Percentiles rank a stretch among this genome's conserved stretches.
phyloP scores from a whole-genome alignment of 1,140 invertebrate species.

The Drosophila sproati region DNA sequence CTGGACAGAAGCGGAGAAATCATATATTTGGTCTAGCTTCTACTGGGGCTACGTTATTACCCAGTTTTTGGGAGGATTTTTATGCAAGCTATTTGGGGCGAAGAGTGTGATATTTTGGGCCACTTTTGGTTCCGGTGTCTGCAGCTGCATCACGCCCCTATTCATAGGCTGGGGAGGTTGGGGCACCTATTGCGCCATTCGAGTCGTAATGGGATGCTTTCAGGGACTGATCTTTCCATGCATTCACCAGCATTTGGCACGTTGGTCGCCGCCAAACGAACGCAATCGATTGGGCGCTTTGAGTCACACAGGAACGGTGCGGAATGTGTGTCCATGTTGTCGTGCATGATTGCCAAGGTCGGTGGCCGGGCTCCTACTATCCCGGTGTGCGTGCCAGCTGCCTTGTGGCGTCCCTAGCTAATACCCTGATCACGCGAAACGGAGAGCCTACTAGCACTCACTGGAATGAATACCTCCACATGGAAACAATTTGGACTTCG shows the following conservation, averaged over 20 bases:
- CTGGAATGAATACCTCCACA: no score
- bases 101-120: constrained; percentile 87
- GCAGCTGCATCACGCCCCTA: constrained; percentile 84
- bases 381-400: constrained; percentile 85
- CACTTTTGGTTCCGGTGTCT: constrained; percentile 84
- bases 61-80: constrained; percentile 88
- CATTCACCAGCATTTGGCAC: constrained; percentile 87
- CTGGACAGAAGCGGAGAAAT: constrained; percentile 85
- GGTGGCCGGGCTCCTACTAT: constrained; percentile 93
- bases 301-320: constrained; percentile 88
- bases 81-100: constrained; percentile 88
- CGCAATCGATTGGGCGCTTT: constrained; percentile 87
- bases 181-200: constrained; percentile 86
- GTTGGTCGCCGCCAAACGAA: constrained; percentile 86
- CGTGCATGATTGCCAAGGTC: constrained; percentile 87
- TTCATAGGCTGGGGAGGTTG: constrained; percentile 85
- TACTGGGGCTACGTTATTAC: constrained; percentile 87
- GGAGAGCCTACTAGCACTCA: constrained; percentile 87
- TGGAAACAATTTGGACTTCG: constrained; percentile 92
- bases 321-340: constrained; percentile 89
- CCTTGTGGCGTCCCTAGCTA: constrained; percentile 87
- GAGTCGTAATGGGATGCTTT: constrained; percentile 90
- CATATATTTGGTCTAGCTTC: constrained; percentile 87
- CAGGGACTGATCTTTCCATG: constrained; percentile 93
- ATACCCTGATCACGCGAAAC: constrained; percentile 83